These are phyloP conservation scores for Cladorhizidae sp. DNA, from an alignment of 37 sponge, comb jelly and placozoan genomes.

Conservation along the genomic window DNA sequence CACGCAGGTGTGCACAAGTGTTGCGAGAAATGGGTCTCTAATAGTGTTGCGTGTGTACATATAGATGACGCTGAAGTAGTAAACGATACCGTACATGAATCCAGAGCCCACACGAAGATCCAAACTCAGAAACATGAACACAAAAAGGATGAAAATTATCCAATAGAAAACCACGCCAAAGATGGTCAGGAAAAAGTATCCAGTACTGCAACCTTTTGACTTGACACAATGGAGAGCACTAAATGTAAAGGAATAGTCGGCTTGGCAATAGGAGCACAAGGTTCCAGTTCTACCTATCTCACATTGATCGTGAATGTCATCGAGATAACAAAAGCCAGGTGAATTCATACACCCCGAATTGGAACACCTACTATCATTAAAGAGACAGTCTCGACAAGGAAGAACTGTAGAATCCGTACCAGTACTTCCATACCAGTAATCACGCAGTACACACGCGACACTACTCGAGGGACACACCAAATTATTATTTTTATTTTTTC, in stretches of 20 bases:
- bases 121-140: constrained; percentile 7
- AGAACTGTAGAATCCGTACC: not conserved
- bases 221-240: constrained; percentile 7
- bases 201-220: not conserved
- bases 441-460: not conserved
- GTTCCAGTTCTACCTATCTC: constrained; percentile 2
- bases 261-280: constrained; percentile 19
- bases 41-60: not conserved
- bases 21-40: not conserved
- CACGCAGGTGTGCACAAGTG: not conserved
- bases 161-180: constrained; percentile 10
- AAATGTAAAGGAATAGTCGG: constrained; percentile 21
- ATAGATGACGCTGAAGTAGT: constrained; percentile 48
- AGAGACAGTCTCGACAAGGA: not conserved
- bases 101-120: constrained; percentile 45
- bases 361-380: not conserved
- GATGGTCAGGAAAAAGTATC: not conserved
- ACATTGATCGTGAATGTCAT: constrained; percentile 6
- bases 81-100: constrained; percentile 38
- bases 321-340: constrained; percentile 2
- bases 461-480: not conserved
- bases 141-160: not conserved
- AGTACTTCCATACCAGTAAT: constrained; percentile 7
- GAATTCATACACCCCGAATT: not conserved
- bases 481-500: too few species aligned